phyloP scores from a whole-genome alignment of 2,797 vertebrate genomes.

The Coluber constrictor region DNA sequence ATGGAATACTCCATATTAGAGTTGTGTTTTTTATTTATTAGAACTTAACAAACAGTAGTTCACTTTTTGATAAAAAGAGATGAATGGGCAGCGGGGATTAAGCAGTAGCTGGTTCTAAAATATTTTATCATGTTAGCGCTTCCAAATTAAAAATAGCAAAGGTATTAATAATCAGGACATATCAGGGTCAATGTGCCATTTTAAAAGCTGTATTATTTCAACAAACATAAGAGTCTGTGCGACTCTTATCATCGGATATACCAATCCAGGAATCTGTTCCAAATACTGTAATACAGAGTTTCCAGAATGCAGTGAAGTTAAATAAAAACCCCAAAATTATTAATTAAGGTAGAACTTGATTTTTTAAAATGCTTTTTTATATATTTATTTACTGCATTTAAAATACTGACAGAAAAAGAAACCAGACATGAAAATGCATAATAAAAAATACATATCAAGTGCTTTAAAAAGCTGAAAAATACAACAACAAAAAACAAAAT shows the following conservation, averaged over 20 bases:
- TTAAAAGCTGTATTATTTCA: neutral
- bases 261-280: neutral
- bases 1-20: neutral
- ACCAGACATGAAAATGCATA: too few relatives aligned
- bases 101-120: neutral
- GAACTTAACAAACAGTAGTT: neutral
- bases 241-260: neutral
- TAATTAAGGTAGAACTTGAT: neutral
- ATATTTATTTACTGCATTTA: too few relatives aligned
- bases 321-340: neutral
- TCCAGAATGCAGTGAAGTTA: neutral
- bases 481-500: too few relatives aligned
- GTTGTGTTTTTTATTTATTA: neutral
- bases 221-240: neutral
- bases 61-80: neutral
- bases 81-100: neutral
- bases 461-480: too few relatives aligned
- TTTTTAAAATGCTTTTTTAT: too few relatives aligned
- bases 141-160: neutral
- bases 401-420: too few relatives aligned
- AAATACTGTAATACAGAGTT: neutral
- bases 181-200: neutral
- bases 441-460: too few relatives aligned
- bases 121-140: neutral
- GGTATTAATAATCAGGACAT: neutral